These are phyloP conservation scores for Magallana nippona DNA, from an alignment of 2,888 invertebrate species.

Conservation along the genomic window DNA sequence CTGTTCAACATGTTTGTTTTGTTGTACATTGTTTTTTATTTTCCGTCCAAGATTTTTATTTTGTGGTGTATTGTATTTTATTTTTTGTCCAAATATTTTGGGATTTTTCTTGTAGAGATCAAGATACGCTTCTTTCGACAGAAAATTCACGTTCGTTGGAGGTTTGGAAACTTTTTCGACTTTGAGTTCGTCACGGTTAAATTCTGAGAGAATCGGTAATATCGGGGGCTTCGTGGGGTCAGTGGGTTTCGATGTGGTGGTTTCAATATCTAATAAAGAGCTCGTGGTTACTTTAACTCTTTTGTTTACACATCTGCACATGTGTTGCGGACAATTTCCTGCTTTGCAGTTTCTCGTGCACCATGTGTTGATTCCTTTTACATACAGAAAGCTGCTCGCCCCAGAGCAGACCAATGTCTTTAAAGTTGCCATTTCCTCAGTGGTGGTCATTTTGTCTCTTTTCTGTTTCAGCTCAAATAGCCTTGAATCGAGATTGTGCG, in stretches of 20 bases:
- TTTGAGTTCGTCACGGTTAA: neutral
- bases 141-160: neutral
- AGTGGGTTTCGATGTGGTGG: neutral
- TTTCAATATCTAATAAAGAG: neutral
- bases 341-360: slow-evolving; percentile 47
- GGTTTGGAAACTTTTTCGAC: neutral
- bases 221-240: neutral
- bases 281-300: neutral
- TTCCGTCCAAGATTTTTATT: neutral
- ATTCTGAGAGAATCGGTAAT: neutral
- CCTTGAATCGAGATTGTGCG: slow-evolving; percentile 5
- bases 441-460: slow-evolving; percentile 6
- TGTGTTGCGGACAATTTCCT: slow-evolving; percentile 47
- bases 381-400: slow-evolving; percentile 39
- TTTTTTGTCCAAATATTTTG: slow-evolving; percentile 18
- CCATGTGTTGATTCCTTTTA: slow-evolving; percentile 47
- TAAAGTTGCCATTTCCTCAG: slow-evolving; percentile 6
- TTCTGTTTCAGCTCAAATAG: neutral
- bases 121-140: slow-evolving; percentile 7
- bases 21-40: neutral
- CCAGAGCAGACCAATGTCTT: slow-evolving; percentile 36
- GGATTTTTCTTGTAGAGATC: slow-evolving; percentile 22
- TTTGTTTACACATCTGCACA: slow-evolving; percentile 42
- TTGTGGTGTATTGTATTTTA: neutral
- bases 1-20: neutral